Conservation (phyloP, 1,140 invertebrate species). For the Harlomillsia oculata region DNA sequence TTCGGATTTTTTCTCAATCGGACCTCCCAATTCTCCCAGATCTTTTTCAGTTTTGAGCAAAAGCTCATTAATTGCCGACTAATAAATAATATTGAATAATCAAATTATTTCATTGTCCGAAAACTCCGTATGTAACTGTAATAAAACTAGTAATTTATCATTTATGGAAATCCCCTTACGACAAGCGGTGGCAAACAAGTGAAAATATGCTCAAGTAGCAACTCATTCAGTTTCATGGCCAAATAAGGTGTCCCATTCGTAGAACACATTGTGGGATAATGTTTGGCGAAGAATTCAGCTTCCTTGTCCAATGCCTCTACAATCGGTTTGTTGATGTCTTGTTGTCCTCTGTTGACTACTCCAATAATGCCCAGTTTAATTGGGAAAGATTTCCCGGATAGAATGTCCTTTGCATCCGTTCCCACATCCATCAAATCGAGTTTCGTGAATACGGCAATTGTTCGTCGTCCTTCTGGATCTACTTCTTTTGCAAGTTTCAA, state of each 20-base stretch:
- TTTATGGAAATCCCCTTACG: conserved; percentile 46
- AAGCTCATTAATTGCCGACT: no score
- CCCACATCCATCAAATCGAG: conserved; percentile 96
- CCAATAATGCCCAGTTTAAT: conserved; percentile 97
- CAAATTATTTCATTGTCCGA: conserved; percentile 92
- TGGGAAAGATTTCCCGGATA: conserved; percentile 93
- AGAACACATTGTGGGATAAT: conserved; percentile 90
- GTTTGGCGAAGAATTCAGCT: conserved; percentile 78
- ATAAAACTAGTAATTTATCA: conserved; percentile 32
- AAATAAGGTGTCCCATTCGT: conserved; percentile 92
- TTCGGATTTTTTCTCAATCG: conserved; percentile 77
- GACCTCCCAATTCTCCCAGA: conserved; percentile 70
- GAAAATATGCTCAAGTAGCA: conserved; percentile 96
- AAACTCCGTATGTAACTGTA: conserved; percentile 74
- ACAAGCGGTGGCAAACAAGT: conserved; percentile 96
- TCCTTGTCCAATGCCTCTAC: conserved; percentile 87
- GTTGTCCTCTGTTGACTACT: conserved; percentile 94
- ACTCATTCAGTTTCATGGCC: conserved; percentile 88
- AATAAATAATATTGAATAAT: no score
- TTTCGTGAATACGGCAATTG: conserved; percentile 94
- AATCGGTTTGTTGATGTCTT: conserved; percentile 84
- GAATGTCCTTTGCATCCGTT: conserved; percentile 95
- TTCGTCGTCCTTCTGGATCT: conserved; percentile 84
- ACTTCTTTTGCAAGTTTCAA: conserved; percentile 87
- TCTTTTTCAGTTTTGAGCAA: conserved; percentile 81